Evolutionary conservation across 2,888 invertebrate species (phyloP).

Genomic region (Chorisops tibialis): DNA sequence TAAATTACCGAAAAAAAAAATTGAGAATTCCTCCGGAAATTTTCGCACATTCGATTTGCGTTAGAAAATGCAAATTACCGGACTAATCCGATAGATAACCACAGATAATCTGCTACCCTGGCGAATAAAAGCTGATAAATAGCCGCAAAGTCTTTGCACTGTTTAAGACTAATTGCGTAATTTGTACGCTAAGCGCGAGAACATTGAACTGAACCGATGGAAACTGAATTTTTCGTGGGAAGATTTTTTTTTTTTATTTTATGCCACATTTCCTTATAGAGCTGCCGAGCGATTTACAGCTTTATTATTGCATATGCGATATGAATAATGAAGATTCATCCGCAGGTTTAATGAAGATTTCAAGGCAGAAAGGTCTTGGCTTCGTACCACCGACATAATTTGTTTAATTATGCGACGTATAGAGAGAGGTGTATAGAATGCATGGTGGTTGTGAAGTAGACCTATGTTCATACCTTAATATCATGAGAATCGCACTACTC

Average conservation of each 20-base stretch:
- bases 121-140: conserved; percentile 23
- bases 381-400: too few relatives aligned
- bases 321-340: conserved; percentile 19
- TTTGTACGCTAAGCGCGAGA: conserved; percentile 16
- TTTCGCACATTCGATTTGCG: too few relatives aligned
- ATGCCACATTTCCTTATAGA: conserved; percentile 1
- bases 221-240: conserved; percentile 20
- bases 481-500: too few relatives aligned
- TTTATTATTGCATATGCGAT: conserved; percentile 22
- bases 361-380: too few relatives aligned
- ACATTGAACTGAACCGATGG: conserved; percentile 23
- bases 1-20: too few relatives aligned
- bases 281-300: conserved; percentile 22
- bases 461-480: too few relatives aligned
- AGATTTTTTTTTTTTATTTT: conserved; percentile 12
- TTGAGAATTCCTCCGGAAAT: too few relatives aligned
- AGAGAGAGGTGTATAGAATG: too few relatives aligned
- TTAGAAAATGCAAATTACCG: conserved; percentile 11
- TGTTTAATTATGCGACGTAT: too few relatives aligned
- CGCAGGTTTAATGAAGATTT: conserved; percentile 18
- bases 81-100: background rate
- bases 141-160: conserved; percentile 17
- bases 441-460: too few relatives aligned
- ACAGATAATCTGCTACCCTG: background rate
- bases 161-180: conserved; percentile 21